These are phyloP conservation scores for Antechinus flavipes DNA, from an alignment of 2,113 vertebrate species.

Conservation along the genomic window DNA sequence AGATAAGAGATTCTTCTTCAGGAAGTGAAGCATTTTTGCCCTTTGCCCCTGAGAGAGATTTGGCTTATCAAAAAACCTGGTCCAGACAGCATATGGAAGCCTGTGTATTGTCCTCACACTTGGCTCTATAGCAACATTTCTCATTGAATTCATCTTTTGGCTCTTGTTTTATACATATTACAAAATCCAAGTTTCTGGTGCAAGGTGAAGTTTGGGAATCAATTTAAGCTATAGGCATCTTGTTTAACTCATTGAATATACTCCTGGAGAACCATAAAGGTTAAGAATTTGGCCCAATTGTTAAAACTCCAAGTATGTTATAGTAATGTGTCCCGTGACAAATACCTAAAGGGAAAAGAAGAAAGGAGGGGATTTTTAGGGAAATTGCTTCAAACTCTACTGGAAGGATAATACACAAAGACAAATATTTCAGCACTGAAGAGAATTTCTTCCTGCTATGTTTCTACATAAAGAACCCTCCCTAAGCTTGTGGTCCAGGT, in stretches of 20 bases:
- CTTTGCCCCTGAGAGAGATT: slow-evolving; percentile 47
- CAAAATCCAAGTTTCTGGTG: slow-evolving; percentile 55
- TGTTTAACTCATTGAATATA: slow-evolving; percentile 46
- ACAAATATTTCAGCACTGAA: slow-evolving; percentile 43
- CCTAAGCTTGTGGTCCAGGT: slow-evolving; percentile 60
- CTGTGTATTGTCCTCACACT: slow-evolving; percentile 7
- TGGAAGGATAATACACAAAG: slow-evolving; percentile 62
- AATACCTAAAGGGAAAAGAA: slow-evolving; percentile 51
- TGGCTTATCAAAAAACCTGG: slow-evolving; percentile 52
- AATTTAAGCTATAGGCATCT: slow-evolving; percentile 38
- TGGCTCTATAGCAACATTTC: slow-evolving; percentile 55
- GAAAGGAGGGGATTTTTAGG: neutral
- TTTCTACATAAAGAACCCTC: slow-evolving; percentile 65
- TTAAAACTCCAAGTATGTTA: slow-evolving; percentile 33
- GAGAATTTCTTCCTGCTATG: slow-evolving; percentile 69
- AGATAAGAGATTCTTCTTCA: slow-evolving; percentile 56
- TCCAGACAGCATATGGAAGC: neutral
- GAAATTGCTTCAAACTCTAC: slow-evolving; percentile 42
- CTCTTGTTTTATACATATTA: slow-evolving; percentile 52
- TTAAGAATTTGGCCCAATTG: slow-evolving; percentile 53
- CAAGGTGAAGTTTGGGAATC: slow-evolving; percentile 30
- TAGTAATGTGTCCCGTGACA: slow-evolving; percentile 54
- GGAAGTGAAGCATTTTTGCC: slow-evolving; percentile 50
- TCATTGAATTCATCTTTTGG: slow-evolving; percentile 52
- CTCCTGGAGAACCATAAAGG: slow-evolving; percentile 26